A percentile compares a stretch with the other conserved stretches of the same genome.
These are phyloP conservation scores for Octodonta nipae DNA, from an alignment of 2,888 invertebrate genomes.

Conservation along the genomic window DNA sequence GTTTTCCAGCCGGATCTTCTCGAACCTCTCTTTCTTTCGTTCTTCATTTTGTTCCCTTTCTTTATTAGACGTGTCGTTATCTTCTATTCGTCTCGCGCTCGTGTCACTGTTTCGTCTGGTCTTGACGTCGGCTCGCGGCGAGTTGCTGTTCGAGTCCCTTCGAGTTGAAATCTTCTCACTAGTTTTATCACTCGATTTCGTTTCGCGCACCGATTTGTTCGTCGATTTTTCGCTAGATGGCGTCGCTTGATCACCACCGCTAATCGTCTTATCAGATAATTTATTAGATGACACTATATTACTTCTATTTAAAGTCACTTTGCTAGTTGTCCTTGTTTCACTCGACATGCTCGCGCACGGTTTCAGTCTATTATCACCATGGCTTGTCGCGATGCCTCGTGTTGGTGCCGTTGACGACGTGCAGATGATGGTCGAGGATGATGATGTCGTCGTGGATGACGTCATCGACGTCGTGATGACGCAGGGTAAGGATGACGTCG, in stretches of 20 bases:
- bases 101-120: slow-evolving; percentile 28
- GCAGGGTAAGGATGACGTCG: slow-evolving; percentile 7
- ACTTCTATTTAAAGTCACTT: slow-evolving; percentile 32
- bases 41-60: slow-evolving; percentile 31
- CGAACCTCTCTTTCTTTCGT: slow-evolving; percentile 24
- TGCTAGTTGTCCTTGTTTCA: slow-evolving; percentile 31
- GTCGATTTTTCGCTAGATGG: slow-evolving; percentile 16
- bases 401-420: slow-evolving; percentile 20
- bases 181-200: slow-evolving; percentile 23
- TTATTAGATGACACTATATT: too few species aligned
- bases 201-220: slow-evolving; percentile 18
- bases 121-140: slow-evolving; percentile 22
- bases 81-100: slow-evolving; percentile 22
- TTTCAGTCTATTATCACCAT: slow-evolving; percentile 32
- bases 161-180: slow-evolving; percentile 24
- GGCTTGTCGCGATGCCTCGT: slow-evolving; percentile 22
- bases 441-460: slow-evolving; percentile 25
- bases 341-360: slow-evolving; percentile 25
- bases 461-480: slow-evolving; percentile 20
- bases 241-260: too few species aligned
- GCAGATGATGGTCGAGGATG: slow-evolving; percentile 7
- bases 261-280: too few species aligned
- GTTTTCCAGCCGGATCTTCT: slow-evolving; percentile 30
- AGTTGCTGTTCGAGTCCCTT: slow-evolving; percentile 19
- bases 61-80: slow-evolving; percentile 31